A percentile compares a stretch with the other conserved stretches of the same genome.
These are phyloP conservation scores for Scaptomyza tumidula DNA, from an alignment of 2,888 invertebrate genomes.

Conservation along the genomic window DNA sequence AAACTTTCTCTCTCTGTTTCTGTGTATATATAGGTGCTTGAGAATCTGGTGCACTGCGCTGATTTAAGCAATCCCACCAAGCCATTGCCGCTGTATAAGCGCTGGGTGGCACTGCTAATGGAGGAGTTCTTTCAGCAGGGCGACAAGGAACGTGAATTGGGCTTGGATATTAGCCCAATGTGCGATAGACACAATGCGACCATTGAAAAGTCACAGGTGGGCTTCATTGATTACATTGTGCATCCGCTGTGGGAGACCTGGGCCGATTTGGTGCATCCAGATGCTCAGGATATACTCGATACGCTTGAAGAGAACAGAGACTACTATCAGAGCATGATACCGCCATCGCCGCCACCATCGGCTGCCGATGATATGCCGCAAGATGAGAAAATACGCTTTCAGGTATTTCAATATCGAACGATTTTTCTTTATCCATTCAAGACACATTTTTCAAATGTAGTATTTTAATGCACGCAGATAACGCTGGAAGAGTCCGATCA, in stretches of 20 bases:
- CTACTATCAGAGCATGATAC: constrained; percentile 98
- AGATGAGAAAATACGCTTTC: constrained; percentile 90
- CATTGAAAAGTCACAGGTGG: constrained; percentile 99
- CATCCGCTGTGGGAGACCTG: constrained; percentile 99
- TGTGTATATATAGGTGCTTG: constrained; percentile 89
- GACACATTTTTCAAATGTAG: no score
- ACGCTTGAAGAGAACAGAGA: constrained; percentile 99
- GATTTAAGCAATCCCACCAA: constrained; percentile 99
- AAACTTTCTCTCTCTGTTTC: background rate
- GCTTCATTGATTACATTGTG: constrained; percentile 99
- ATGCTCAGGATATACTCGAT: constrained; percentile 98
- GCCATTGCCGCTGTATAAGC: constrained; percentile 96
- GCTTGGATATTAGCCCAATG: constrained; percentile 99
- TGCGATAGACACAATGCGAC: constrained; percentile 98
- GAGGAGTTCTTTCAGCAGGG: constrained; percentile 99
- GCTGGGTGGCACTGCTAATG: constrained; percentile 98
- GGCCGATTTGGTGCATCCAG: constrained; percentile 99
- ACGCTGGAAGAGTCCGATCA: constrained; percentile 91
- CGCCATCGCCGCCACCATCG: constrained; percentile 94
- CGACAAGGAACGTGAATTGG: constrained; percentile 96
- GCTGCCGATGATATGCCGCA: constrained; percentile 86
- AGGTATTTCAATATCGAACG: constrained; percentile 83
- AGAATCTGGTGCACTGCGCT: constrained; percentile 99
- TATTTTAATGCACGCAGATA: constrained; percentile 85
- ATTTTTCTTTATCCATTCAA: no score